Evolutionary conservation across 37 sponge, comb jelly and placozoan genomes (phyloP), one percentile per base, ranked within the genome.

Genomic region (Amphimedon queenslandica): DNA sequence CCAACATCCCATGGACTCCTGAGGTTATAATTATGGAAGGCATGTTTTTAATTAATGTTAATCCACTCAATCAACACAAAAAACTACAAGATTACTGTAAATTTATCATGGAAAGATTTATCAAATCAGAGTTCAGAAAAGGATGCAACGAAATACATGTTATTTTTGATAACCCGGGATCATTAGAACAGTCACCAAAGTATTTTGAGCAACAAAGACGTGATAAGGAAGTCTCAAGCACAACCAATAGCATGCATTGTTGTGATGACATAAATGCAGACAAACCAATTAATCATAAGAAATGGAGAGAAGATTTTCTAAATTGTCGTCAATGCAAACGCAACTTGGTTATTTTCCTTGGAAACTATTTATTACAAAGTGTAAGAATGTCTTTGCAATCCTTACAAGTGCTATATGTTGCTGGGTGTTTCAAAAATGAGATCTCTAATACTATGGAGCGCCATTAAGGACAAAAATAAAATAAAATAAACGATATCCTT

Each of bases 291-390:
- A 23, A 31, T 23, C 51, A 51, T 1, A 32, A 20, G 1, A 76
- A 32, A 33, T 66, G 77, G 67, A 13, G 55, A 28, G 37, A 66
- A 25, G 38, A 10, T 24, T 38, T 76, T 27, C 67, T 76, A 1
- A 66, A 64, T 65, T 76, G 77, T n/a, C 37, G 74, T 58, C 2
- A 74, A 3, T 74, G 61, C 41, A 74, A 74, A 4, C 61, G 74
- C 25, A 29, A 3, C 36, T n/a, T n/a, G n/a, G n/a, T n/a, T n/a
- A n/a, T n/a, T n/a, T n/a, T n/a, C n/a, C n/a, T n/a, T n/a, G n/a
- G n/a, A n/a, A n/a, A n/a, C n/a, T n/a, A n/a, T n/a, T n/a, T n/a
- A n/a, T n/a, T n/a, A n/a, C n/a, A n/a, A n/a, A n/a, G n/a, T n/a
- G n/a, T n/a, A n/a, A n/a, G n/a, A n/a, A n/a, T n/a, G n/a, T n/a